Evolutionary conservation across 2,113 vertebrate species (phyloP).

Genomic region (Hippopotamus amphibius): DNA sequence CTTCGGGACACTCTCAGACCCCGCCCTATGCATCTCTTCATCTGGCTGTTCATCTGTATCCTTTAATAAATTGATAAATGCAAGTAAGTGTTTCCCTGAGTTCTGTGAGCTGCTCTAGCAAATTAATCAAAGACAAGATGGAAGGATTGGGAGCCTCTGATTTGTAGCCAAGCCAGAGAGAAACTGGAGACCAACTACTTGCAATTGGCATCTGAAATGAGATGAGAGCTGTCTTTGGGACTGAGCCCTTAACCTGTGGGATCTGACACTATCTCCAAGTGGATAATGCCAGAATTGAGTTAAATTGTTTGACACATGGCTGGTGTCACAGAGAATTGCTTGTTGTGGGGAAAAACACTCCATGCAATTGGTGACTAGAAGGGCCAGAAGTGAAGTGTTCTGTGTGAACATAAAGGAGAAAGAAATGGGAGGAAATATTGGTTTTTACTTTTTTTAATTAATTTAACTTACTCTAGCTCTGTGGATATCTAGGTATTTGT

Average conservation of each 20-base stretch:
- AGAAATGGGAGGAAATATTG: neutral
- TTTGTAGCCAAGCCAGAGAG: neutral
- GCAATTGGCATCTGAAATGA: neutral
- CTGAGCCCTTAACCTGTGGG: neutral
- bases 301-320: neutral
- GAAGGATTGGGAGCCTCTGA: neutral
- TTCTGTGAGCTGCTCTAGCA: neutral
- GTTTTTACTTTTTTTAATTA: neutral
- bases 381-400: neutral
- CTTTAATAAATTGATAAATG: neutral
- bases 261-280: neutral
- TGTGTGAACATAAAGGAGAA: conserved; percentile 20
- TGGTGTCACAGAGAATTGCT: neutral
- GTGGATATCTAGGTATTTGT: neutral
- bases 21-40: neutral
- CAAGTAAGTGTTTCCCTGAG: neutral
- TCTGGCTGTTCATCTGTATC: neutral
- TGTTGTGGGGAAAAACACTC: neutral
- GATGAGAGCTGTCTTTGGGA: neutral
- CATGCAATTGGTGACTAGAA: neutral
- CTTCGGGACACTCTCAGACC: neutral
- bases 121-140: neutral
- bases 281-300: neutral
- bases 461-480: neutral
- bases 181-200: neutral